These are phyloP conservation scores for Aegotheles bennettii DNA, from an alignment of 2,113 vertebrate genomes.

Conservation along the genomic window DNA sequence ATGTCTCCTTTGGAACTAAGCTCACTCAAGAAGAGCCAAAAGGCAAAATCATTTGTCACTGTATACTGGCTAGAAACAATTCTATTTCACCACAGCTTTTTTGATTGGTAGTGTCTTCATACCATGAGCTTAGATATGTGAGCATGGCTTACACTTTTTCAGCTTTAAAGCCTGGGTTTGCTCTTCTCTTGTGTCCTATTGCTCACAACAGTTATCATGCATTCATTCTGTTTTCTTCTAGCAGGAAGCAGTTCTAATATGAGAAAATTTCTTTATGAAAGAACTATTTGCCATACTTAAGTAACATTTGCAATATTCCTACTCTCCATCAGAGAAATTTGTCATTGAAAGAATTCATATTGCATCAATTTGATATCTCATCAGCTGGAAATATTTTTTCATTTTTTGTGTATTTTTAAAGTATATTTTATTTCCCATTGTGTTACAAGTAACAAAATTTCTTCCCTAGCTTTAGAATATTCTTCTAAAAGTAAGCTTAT, in stretches of 20 bases:
- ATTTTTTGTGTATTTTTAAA: background rate
- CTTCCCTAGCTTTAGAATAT: background rate
- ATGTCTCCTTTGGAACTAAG: background rate
- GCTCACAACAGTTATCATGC: background rate
- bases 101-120: background rate
- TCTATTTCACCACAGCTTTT: background rate
- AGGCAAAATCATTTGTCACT: background rate
- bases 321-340: background rate
- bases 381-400: background rate
- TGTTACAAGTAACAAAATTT: background rate
- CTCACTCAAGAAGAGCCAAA: background rate
- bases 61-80: accelerated
- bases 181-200: background rate
- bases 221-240: background rate
- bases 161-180: background rate
- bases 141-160: background rate
- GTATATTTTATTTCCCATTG: background rate
- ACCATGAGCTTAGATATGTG: background rate
- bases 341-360: background rate
- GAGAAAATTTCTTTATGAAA: background rate
- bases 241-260: background rate
- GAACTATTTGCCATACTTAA: background rate
- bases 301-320: background rate
- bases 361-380: background rate
- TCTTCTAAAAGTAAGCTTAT: background rate